Evolutionary conservation across 2,888 invertebrate genomes (phyloP).

Genomic region (Scaptomyza reducta): DNA sequence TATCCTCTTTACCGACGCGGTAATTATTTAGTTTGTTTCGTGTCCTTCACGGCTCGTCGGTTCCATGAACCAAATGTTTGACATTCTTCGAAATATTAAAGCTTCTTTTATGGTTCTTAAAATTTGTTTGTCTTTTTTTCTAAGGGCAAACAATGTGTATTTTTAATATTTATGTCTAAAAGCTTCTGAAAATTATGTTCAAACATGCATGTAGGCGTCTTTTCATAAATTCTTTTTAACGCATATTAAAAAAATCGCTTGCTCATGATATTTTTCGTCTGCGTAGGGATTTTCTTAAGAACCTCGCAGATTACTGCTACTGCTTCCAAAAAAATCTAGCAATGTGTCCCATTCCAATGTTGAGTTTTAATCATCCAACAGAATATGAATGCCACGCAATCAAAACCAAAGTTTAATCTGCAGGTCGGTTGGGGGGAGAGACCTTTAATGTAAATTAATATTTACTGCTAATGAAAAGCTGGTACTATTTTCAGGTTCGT

Average conservation of each 20-base stretch:
- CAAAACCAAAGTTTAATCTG: neutral
- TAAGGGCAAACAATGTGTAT: neutral
- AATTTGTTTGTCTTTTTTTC: neutral
- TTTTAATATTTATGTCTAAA: neutral
- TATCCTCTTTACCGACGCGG: too few species aligned
- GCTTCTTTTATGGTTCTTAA: neutral
- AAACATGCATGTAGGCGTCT: neutral
- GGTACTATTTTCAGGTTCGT: conserved; percentile 86
- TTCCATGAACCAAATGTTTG: too few species aligned
- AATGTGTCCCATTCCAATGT: neutral
- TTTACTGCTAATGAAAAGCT: conserved; percentile 4
- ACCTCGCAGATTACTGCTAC: neutral
- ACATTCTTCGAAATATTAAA: neutral
- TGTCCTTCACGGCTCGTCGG: too few species aligned
- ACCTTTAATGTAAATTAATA: neutral
- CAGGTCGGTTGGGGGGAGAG: neutral
- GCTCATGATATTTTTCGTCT: neutral
- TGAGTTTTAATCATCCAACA: neutral
- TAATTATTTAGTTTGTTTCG: too few species aligned
- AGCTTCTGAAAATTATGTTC: neutral
- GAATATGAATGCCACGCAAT: too few species aligned
- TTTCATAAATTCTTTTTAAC: conserved; percentile 1
- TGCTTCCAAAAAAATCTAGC: neutral
- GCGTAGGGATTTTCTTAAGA: neutral
- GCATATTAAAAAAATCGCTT: neutral